Evolutionary conservation across 2,797 vertebrate species (phyloP), one percentile per base, ranked within the genome.

Genomic region (Lagodon rhomboides): DNA sequence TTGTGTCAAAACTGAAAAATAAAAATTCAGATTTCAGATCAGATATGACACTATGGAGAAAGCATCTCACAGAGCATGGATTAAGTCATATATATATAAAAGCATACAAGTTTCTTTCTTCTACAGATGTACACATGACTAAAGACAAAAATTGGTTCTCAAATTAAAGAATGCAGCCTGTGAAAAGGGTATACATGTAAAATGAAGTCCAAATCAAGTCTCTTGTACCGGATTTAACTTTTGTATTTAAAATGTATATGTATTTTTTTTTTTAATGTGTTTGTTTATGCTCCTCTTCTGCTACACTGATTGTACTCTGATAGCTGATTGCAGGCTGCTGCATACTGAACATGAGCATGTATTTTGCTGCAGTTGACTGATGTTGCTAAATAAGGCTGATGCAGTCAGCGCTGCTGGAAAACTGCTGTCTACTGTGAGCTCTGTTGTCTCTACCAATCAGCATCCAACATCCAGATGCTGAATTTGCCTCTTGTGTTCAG

Each of bases 311-410:
- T 51, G 44, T 12, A 15, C 49, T 47, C 65, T 60, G 41, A 62
- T 20, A 27, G 50, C 51, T 65, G 68, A 73, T 25, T 67, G 68
- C 58, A 58, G 23, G 10, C 68, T 58, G 43, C 25, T 46, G 44
- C 50, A 62, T 44, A 38, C 49, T 54, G 13, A 68, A 34, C 41
- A 34, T 64, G 38, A 38, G 47, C 61, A 54, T 59, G 69, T 1
- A 22, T 22, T 12, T 74, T 13, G 17, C 55, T 49, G 51, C 61
- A 54, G 51, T 1, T 64, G 47, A 67, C 59, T 49, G 60, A 79
- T 65, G 75, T 20, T 0, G 46, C 56, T 63, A 66, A 73, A 55
- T 59, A 49, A 38, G 44, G 13, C 27, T 22, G 38, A 60, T 3
- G 50, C 11, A 5, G 22, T 15, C 38, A 75, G 18, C 9, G 8